phyloP scores from a whole-genome alignment of 2,888 invertebrate species.

The Tineola bisselliella region DNA sequence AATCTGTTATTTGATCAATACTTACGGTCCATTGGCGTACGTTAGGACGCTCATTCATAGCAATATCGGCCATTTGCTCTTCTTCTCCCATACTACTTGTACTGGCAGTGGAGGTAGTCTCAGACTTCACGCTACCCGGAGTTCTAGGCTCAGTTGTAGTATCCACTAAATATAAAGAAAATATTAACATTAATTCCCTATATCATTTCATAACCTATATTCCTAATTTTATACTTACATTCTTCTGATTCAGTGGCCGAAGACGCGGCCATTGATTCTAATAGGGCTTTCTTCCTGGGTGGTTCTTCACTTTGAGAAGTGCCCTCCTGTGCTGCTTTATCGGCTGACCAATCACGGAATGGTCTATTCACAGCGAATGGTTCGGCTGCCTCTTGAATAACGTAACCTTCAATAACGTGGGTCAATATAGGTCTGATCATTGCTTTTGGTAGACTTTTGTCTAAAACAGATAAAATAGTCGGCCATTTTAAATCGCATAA shows the following conservation, averaged over 20 bases:
- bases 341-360: background rate
- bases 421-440: conserved; percentile 96
- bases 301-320: background rate
- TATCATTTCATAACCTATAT: too few species aligned
- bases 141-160: conserved; percentile 18
- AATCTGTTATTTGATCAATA: conserved; percentile 14
- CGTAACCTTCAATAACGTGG: conserved; percentile 96
- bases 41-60: conserved; percentile 30
- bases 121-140: conserved; percentile 18
- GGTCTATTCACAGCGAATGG: conserved; percentile 81
- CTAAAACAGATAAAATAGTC: conserved; percentile 25
- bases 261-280: background rate
- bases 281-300: background rate
- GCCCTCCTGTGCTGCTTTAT: background rate
- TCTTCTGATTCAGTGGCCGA: background rate
- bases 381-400: conserved; percentile 94
- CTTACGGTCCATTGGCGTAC: conserved; percentile 51
- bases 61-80: conserved; percentile 13
- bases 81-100: conserved; percentile 3
- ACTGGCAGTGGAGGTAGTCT: conserved; percentile 19
- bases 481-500: too few species aligned
- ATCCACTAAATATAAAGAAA: background rate
- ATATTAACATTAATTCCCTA: background rate
- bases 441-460: conserved; percentile 81
- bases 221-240: background rate